These are phyloP conservation scores for Hystrix brachyura DNA, from an alignment of 2,113 vertebrate genomes.

Conservation along the genomic window DNA sequence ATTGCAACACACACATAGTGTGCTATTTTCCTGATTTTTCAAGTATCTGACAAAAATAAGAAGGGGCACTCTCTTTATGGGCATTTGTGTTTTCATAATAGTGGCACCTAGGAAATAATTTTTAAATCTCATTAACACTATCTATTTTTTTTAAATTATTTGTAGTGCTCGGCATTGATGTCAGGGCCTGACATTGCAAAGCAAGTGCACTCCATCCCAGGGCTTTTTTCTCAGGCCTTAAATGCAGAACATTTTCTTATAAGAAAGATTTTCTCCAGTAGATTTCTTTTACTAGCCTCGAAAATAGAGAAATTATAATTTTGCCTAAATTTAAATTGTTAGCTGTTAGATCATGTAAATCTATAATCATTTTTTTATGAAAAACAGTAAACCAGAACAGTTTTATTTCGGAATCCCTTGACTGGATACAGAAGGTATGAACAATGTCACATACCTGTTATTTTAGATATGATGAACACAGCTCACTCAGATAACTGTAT, in stretches of 20 bases:
- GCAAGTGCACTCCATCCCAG: background rate
- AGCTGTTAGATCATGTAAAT: background rate
- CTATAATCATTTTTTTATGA: background rate
- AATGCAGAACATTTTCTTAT: constrained; percentile 22
- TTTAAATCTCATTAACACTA: background rate
- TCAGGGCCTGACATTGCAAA: background rate
- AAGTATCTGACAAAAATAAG: background rate
- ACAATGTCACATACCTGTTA: background rate
- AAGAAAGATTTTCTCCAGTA: background rate
- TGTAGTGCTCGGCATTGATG: background rate
- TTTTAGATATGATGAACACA: background rate
- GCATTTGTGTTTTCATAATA: background rate
- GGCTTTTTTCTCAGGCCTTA: background rate
- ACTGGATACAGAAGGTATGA: background rate
- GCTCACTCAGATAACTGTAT: background rate
- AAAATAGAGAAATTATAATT: background rate
- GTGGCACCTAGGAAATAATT: background rate
- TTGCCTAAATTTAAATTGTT: background rate
- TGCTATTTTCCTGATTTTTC: background rate
- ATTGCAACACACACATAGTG: background rate
- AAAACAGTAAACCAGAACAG: background rate
- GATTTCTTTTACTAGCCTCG: background rate
- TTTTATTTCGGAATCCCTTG: background rate
- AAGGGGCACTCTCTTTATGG: background rate
- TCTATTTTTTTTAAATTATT: background rate